phyloP scores from a whole-genome alignment of 2,797 vertebrate genomes.

The Ctenosaura bakeri region DNA sequence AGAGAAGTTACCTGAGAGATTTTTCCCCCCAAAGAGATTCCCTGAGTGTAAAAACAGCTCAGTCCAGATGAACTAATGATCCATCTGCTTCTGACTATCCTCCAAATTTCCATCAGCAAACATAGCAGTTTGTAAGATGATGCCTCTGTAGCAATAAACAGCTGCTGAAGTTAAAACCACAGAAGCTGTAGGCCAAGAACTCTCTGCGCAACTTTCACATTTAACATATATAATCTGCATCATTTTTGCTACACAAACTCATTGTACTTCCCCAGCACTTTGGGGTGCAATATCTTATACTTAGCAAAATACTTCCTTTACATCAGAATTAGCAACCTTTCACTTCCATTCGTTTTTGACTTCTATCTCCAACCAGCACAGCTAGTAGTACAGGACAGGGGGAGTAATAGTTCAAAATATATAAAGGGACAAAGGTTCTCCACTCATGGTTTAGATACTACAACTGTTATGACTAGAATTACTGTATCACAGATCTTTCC shows the following conservation, averaged over 20 bases:
- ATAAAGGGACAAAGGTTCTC: not conserved
- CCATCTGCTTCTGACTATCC: not conserved
- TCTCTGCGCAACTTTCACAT: not conserved
- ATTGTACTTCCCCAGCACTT: not conserved
- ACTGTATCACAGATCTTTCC: not conserved
- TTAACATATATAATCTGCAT: not conserved
- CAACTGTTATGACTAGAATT: not conserved
- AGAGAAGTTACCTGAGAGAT: not conserved
- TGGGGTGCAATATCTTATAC: not conserved
- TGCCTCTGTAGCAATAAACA: not conserved
- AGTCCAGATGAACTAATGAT: not conserved
- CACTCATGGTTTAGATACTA: not conserved
- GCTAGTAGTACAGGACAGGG: not conserved
- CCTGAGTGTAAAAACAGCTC: not conserved
- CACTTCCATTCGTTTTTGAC: not conserved
- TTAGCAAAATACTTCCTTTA: not conserved
- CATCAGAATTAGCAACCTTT: not conserved
- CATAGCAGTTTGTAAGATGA: not conserved
- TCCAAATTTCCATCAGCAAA: constrained; percentile 5
- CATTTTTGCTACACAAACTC: not conserved
- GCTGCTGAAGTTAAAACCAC: not conserved
- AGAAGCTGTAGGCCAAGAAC: not conserved
- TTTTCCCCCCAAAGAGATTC: not conserved
- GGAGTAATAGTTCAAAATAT: not conserved
- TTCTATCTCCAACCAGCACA: not conserved